Evolutionary conservation across 2,113 vertebrate species (phyloP), one percentile per base, ranked within the genome.

Genomic region (Haplotaxodon microlepis): DNA sequence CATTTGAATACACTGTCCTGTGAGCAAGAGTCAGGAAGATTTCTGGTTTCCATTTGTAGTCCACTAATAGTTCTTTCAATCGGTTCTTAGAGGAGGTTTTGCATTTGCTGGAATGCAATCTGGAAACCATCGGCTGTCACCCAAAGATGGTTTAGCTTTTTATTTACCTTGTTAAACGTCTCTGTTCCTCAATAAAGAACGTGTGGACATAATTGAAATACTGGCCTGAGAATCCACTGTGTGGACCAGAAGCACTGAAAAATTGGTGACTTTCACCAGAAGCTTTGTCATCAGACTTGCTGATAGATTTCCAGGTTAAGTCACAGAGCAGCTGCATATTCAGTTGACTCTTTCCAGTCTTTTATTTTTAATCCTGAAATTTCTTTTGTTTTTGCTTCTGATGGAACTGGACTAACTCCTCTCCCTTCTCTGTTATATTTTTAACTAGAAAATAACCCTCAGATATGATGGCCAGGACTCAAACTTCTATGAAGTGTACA

Each of bases 401-500:
- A 47, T 17, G 42, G 69, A 76, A 47, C 40, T 29, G 42, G 24
- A 76, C 24, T 29, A 29, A 47, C 71, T 45, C 12, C 2, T 42
- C 13, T 24, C 38, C 0, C 27, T 53, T 63, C 7, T 82, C 19
- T 24, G 14, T 88, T 8, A 27, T 53, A 8, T 80, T 47, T 0
- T 12, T 47, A 42, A 21, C 6, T 80, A 91, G 87, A 11, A 36
- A 5, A 29, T 87, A 24, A 85, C 8, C 19, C 85, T 89, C 16
- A 45, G 56, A 13, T 42, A 83, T 53, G 12, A 83, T 8, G 29
- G 9, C 50, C 1, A 10, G 8, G 5, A 40, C 17, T 36, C 82
- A 17, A 87, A 87, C 50, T 91, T 85, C 85, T 89, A 24, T 9
- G 80, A 92, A 56, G 83, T 88, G 8, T 78, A 27, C 38, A 42